Base-by-base conservation (phyloP, 2,113 vertebrate species). In the Pithys albifrons region DNA sequence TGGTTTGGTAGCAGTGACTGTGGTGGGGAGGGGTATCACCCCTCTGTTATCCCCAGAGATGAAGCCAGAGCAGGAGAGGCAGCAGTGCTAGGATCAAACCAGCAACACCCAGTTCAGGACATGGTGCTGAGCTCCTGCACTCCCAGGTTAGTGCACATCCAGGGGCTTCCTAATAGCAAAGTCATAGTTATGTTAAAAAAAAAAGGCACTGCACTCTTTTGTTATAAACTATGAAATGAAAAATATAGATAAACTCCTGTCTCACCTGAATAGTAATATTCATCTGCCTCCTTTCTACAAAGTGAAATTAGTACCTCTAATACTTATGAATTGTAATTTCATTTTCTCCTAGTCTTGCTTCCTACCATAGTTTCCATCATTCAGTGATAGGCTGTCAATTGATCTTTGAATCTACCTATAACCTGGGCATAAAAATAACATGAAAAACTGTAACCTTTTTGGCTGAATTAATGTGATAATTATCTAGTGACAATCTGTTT, bases 1-100 rank as follows among this genome's bases (percentile, higher is more conserved):
- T 18, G 43, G 3, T 41, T 57, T 71, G 13, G 7, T 46, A 66
- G 15, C 28, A 24, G 37, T 19, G 28, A 22, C 31, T 41, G 28
- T 4, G 6, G 12, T n/a, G 22, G 12, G 8, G 25, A 28, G 13
- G 7, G 4, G 2, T 33, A 1, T 43, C 20, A 20, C 4, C 8
- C 41, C 28, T 20, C 14, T 61, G 18, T 10, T 14, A 11, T 4
- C 5, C 20, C 39, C 20, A 17, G 55, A 54, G n/a, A 70, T 64
- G 28, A 24, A 41, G 31, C 16, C 2, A 0, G 25, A 54, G 23
- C 52, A 72, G 48, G 14, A 19, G 0, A 1, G 18, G 19, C 19
- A 83, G 41, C 22, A 75, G 33, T 2, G 1, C 29, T 48, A 5
- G 14, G 12, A 6, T 55, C 24, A 70, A 66, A 57, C 2, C 27